Base-by-base conservation (phyloP, 1,140 invertebrate species). In the Solenopsis fugax region DNA sequence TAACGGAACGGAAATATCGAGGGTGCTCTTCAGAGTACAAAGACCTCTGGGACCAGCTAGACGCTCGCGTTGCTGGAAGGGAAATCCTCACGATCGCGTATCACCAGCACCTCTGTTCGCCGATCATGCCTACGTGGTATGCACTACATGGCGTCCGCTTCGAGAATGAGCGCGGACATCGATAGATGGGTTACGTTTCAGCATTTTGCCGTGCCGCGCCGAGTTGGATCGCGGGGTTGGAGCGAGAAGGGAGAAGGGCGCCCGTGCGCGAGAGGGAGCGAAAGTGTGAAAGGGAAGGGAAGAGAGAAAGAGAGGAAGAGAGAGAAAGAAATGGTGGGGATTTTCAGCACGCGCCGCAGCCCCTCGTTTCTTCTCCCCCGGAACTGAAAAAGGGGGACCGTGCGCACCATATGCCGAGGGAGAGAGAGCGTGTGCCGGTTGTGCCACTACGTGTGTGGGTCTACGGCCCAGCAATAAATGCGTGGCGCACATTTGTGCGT, bases 341-440 rank as follows among this genome's bases (percentile, higher is more conserved):
- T 92, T 92, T 90, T 89, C 93, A 95, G 95, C 95, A 95, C 95
- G 95, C 95, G 95, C 94, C 95, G 93, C 91, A 93, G 92, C 92
- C 93, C 92, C 91, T 89, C 88, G 90, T 91, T 91, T 91, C 92
- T 89, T 92, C 87, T 92, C 88, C 87, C 89, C 85, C 85, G 89
- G 92, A 92, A 93, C 86, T 93, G 91, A 92, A 93, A 90, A 88
- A 90, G 93, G 88, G 91, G 88, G 91, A 90, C 89, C 90, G 60
- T 87, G 85, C 82, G 86, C 93, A 88, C 93, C 93, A 94, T 94
- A 94, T 94, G 93, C 93, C 91, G 82, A 87, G 78, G 92, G 92
- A 92, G 88, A 88, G 85, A 88, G 90, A 80, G 91, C 91, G 90
- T 90, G 90, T 91, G 93, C 88, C 87, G 85, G 88, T 88, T 90